Base-by-base conservation (phyloP, 2,797 vertebrate genomes). In the Hippopotamyrus pictus region DNA sequence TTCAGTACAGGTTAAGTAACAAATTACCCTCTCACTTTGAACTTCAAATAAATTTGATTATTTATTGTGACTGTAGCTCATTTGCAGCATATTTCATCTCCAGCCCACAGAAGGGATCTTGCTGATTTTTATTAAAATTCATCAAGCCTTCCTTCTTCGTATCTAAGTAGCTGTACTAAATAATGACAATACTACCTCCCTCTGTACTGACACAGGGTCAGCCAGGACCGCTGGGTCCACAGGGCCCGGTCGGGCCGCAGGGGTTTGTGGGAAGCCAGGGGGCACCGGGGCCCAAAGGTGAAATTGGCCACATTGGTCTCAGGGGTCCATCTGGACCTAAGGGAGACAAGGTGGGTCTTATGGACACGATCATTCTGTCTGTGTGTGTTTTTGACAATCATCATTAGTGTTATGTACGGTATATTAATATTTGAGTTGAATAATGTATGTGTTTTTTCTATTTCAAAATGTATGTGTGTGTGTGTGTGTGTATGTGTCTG, bases 281-380 rank as follows among this genome's bases (percentile, higher is more conserved):
- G 59, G 95, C 97, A 84, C 4, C 91, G 0, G 98, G 98, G 73
- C 95, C 97, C 53, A 99, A 98, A 95, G 98, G 98, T 93, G 97
- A 98, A 93, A 96, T 93, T 90, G 98, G 98, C 19, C 95, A 96
- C 51, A 5, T 93, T 19, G 98, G 98, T 7, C 83, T 92, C 3
- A 94, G 95, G 90, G 98, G 98, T 83, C 94, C 94, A 1, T 93
- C 97, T 85, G 98, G 98, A 37, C 91, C 90, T 51, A 98, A 98
- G 89, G 98, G 98, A 88, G 97, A 99, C 91, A 97, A 98, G 95
- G 98, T 98, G 90, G 88, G 95, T 90, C 14, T 48, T 51, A 11
- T 85, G 50, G 33, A 17, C 0, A 65, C 14, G 57, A 44, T 82
- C n/a, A 14, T 73, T 17, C 29, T 17, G 65, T 73, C 14, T 69